Percentiles rank a stretch among this genome's conserved stretches.
Conservation (phyloP, 2,888 invertebrate species). For the Mesochorus sp. region DNA sequence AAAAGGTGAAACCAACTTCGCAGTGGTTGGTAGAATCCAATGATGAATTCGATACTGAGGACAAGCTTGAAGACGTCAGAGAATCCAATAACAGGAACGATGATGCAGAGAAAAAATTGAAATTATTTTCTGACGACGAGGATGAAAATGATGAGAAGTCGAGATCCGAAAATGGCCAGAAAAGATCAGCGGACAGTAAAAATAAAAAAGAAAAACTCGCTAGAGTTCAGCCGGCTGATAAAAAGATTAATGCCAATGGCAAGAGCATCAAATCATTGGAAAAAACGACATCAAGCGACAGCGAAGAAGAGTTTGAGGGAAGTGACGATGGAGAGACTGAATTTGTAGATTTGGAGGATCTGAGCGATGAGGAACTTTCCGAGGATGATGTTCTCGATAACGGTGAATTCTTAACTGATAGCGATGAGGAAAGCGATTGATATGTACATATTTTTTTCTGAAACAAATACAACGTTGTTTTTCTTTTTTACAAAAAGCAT, state of each 20-base stretch:
- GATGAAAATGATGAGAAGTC: slow-evolving; percentile 16
- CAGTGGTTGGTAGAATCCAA: slow-evolving; percentile 63
- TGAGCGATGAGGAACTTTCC: slow-evolving; percentile 66
- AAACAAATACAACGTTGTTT: background rate
- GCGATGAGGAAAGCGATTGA: slow-evolving; percentile 62
- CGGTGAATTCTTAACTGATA: slow-evolving; percentile 65
- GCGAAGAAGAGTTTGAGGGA: slow-evolving; percentile 64
- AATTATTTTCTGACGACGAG: slow-evolving; percentile 66
- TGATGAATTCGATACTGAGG: slow-evolving; percentile 48
- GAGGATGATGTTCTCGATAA: slow-evolving; percentile 67
- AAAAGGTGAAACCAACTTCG: slow-evolving; percentile 40
- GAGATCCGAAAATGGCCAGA: background rate
- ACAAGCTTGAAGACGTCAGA: slow-evolving; percentile 47
- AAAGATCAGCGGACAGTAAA: background rate
- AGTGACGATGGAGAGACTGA: slow-evolving; percentile 53
- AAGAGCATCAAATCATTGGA: slow-evolving; percentile 40
- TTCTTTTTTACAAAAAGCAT: slow-evolving; percentile 6
- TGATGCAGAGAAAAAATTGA: slow-evolving; percentile 57
- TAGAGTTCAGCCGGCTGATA: background rate
- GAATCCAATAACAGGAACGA: background rate
- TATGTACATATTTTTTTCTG: slow-evolving; percentile 15
- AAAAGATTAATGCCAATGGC: background rate
- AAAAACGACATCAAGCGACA: slow-evolving; percentile 61
- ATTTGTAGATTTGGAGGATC: slow-evolving; percentile 63
- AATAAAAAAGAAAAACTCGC: background rate